Evolutionary conservation across 37 sponge, comb jelly and placozoan genomes (phyloP).

Genomic region (Spongilla lacustris): DNA sequence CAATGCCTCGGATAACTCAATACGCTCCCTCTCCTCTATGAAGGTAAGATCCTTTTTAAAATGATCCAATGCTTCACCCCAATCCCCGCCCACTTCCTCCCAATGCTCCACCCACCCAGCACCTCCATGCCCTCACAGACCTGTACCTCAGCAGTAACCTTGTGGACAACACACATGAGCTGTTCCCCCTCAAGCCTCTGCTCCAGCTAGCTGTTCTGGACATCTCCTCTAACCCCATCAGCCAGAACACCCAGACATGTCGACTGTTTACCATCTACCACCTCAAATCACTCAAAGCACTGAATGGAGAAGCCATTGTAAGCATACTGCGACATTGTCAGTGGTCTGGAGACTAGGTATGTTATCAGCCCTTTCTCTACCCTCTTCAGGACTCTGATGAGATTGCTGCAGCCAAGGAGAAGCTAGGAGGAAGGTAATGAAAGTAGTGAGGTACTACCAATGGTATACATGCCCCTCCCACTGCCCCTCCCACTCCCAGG

Average conservation of each 20-base stretch:
- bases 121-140: slow-evolving; percentile 54
- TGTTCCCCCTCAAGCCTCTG: slow-evolving; percentile 66
- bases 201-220: slow-evolving; percentile 64
- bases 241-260: slow-evolving; percentile 12
- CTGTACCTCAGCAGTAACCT: slow-evolving; percentile 74
- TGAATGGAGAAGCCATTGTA: slow-evolving; percentile 82
- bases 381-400: slow-evolving; percentile 61
- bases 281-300: slow-evolving; percentile 66
- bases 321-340: slow-evolving; percentile 6
- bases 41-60: slow-evolving; percentile 33
- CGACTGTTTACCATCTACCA: slow-evolving; percentile 81
- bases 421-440: slow-evolving; percentile 71
- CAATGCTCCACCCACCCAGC: background rate
- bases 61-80: background rate
- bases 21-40: slow-evolving; percentile 17
- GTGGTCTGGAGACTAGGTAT: slow-evolving; percentile 17
- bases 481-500: slow-evolving; percentile 18
- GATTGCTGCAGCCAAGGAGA: slow-evolving; percentile 68
- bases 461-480: background rate
- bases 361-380: background rate
- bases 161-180: slow-evolving; percentile 49
- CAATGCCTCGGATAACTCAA: slow-evolving; percentile 48
- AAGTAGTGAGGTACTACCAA: background rate
- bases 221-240: slow-evolving; percentile 74
- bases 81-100: background rate